These are phyloP conservation scores for Halcyon senegalensis DNA, from an alignment of 2,113 vertebrate species.

Conservation along the genomic window DNA sequence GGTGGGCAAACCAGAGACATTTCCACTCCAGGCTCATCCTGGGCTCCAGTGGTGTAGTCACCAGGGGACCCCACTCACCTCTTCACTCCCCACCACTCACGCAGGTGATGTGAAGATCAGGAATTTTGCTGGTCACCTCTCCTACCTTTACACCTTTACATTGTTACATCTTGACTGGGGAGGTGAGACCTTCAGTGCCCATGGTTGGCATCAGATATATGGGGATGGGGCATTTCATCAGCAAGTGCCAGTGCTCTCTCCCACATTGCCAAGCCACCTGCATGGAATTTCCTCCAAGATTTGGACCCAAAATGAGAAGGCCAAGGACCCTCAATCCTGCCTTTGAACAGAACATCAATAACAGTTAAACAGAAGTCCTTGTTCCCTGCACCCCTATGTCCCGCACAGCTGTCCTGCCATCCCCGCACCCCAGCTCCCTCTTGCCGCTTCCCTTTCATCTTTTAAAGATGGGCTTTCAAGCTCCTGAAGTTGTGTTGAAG, in stretches of 20 bases:
- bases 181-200: neutral
- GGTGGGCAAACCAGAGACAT: neutral
- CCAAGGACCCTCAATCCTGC: neutral
- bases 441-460: neutral
- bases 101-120: neutral
- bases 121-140: neutral
- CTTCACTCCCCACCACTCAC: neutral
- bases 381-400: neutral
- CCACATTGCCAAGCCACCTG: neutral
- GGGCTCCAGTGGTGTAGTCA: accelerated
- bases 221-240: neutral
- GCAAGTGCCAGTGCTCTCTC: neutral
- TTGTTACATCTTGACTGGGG: too few species aligned
- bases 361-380: neutral
- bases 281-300: neutral
- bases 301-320: neutral
- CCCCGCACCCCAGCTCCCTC: neutral
- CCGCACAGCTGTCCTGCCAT: accelerated
- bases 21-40: neutral
- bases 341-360: neutral
- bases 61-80: too few species aligned
- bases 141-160: neutral
- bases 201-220: accelerated
- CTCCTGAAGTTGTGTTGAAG: neutral
- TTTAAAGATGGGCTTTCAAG: neutral